These are phyloP conservation scores for Nasonia oneida DNA, from an alignment of 2,888 invertebrate genomes.

Conservation along the genomic window DNA sequence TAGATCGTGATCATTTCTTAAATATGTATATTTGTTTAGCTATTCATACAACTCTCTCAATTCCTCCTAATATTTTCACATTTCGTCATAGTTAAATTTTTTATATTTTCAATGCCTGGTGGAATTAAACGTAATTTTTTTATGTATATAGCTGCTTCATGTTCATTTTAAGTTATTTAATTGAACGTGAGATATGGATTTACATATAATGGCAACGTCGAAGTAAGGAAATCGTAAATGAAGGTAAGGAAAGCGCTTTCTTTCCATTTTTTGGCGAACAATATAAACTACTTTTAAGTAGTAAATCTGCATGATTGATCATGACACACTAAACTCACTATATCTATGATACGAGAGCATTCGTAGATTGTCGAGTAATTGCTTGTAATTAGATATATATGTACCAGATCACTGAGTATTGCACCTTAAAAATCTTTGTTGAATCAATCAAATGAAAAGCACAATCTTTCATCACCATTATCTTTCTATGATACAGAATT, in stretches of 20 bases:
- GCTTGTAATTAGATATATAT: slow-evolving; percentile 38
- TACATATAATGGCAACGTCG: slow-evolving; percentile 68
- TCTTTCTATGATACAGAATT: background rate
- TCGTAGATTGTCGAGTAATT: slow-evolving; percentile 55
- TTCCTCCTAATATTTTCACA: slow-evolving; percentile 51
- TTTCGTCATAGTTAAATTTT: slow-evolving; percentile 34
- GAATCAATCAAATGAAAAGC: slow-evolving; percentile 41
- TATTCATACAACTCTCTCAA: slow-evolving; percentile 44
- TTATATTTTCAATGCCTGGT: slow-evolving; percentile 40
- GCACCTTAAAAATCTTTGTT: slow-evolving; percentile 44
- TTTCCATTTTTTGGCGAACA: background rate
- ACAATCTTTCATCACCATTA: background rate
- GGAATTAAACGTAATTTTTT: slow-evolving; percentile 40
- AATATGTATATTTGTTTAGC: slow-evolving; percentile 46
- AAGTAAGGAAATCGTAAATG: slow-evolving; percentile 50
- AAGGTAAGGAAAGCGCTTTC: slow-evolving; percentile 7
- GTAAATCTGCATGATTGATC: background rate
- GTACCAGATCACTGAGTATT: slow-evolving; percentile 51
- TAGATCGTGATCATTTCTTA: slow-evolving; percentile 40
- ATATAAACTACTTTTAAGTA: background rate
- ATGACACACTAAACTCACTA: slow-evolving; percentile 38
- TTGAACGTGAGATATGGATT: slow-evolving; percentile 68
- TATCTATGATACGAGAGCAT: slow-evolving; percentile 20
- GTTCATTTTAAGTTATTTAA: slow-evolving; percentile 43
- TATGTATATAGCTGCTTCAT: slow-evolving; percentile 55